phyloP scores from a whole-genome alignment of 64 coral and sea anemone species.

The Catalaphyllia jardinei region DNA sequence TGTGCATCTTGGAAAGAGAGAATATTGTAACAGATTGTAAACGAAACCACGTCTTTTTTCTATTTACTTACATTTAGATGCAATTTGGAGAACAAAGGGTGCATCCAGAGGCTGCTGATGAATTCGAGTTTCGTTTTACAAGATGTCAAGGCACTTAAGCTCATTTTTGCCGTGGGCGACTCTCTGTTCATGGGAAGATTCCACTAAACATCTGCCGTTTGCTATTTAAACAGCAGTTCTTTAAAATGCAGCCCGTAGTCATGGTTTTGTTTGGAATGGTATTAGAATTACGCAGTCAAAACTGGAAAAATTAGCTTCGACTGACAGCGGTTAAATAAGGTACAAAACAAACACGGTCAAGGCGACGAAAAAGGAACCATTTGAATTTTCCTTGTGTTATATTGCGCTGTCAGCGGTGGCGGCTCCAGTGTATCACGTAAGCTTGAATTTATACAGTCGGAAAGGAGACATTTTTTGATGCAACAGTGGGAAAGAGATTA shows the following conservation, averaged over 20 bases:
- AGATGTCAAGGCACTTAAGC: neutral
- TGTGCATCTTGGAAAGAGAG: neutral
- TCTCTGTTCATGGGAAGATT: neutral
- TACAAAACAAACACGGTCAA: neutral
- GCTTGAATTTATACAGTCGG: neutral
- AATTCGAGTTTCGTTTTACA: neutral
- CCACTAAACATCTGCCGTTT: conserved; percentile 13
- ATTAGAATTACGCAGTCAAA: conserved; percentile 51
- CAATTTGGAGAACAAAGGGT: neutral
- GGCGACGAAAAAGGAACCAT: neutral
- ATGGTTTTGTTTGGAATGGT: conserved; percentile 67
- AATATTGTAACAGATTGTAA: neutral
- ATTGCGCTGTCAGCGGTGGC: neutral
- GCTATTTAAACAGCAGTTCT: conserved; percentile 57
- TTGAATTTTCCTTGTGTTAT: neutral
- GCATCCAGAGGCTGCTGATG: neutral
- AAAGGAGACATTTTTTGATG: conserved; percentile 11
- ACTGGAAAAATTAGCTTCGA: conserved; percentile 21
- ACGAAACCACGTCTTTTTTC: neutral
- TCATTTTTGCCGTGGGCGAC: neutral
- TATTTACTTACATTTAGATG: neutral
- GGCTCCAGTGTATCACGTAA: neutral
- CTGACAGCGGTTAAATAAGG: conserved; percentile 41
- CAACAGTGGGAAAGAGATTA: neutral
- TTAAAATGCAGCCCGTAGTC: conserved; percentile 58